Base-by-base conservation (phyloP, 1,140 invertebrate genomes). In the Agraylea sexmaculata region DNA sequence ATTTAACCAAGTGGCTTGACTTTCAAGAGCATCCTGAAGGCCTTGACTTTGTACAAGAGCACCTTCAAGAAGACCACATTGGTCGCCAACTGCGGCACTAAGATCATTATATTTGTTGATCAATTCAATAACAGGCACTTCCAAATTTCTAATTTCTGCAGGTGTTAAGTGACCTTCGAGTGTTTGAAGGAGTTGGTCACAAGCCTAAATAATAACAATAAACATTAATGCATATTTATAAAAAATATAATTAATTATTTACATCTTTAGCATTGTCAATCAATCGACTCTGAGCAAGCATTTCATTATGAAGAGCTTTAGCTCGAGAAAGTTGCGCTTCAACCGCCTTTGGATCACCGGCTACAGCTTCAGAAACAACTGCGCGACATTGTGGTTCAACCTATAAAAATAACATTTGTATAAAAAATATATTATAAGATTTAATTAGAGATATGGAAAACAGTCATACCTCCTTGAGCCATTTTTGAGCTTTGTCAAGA, bases 41-140 rank as follows among this genome's bases (percentile, higher is more conserved):
- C 87, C 89, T 64, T 95, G 90, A 37, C 87, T 89, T 59, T 93
- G 87, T 4, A 92, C 78, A 21, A 95, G 64, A 0, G 89, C 88
- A 1, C 83, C 83, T 50, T 95, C 89, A 30, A 96, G 62, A 28
- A 81, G 74, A 46, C 83, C 76, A 52, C 87, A 90, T n/a, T 83
- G 78, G 4, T 83, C 76, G 8, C 74, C 73, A 10, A 90, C 61
- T 1, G 76, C 75, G 43, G 75, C 74, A 33, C 72, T 68, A 8
- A 92, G 55, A 44, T 87, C 77, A 35, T 69, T 70, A 56, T 92
- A 87, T 40, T 85, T 82, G 21, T 81, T 75, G 43, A 80, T 74
- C 3, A 95, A 54, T 37, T 82, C 80, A 8, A 75, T 59, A 1
- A 88, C 81, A 0, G 87, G 84, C 37, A 79, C 71, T 56, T 90